Evolutionary conservation across 92 coral and sea anemone species (phyloP).

Genomic region (Micromussa lordhowensis): DNA sequence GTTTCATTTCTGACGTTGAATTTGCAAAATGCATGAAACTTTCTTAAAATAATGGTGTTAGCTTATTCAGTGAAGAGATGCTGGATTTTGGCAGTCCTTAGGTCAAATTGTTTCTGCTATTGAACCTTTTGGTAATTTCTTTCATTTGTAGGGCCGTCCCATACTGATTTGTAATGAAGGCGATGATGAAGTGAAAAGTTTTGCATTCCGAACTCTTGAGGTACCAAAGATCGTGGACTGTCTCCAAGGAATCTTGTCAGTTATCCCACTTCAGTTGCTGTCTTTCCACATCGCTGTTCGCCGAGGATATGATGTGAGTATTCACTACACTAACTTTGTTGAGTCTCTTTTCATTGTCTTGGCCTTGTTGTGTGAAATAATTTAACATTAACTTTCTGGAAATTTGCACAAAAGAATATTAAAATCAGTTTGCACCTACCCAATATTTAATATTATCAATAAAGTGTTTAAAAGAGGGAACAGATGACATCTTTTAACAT

Average conservation of each 20-base stretch:
- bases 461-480: no score
- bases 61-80: neutral
- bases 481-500: no score
- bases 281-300: constrained; percentile 96
- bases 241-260: constrained; percentile 91
- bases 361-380: neutral
- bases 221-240: constrained; percentile 93
- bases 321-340: no score
- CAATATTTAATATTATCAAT: no score
- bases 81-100: neutral
- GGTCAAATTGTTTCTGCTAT: neutral
- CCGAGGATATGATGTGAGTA: constrained; percentile 96
- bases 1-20: no score
- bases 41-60: no score
- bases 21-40: no score
- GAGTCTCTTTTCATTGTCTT: neutral
- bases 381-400: neutral
- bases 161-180: constrained; percentile 86
- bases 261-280: constrained; percentile 91
- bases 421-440: neutral
- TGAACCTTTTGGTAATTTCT: neutral
- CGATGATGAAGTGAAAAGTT: constrained; percentile 86
- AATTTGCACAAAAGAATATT: neutral
- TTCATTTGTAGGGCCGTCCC: constrained; percentile 84
- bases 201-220: constrained; percentile 90